Percentiles rank a stretch among this genome's conserved stretches.
phyloP scores from a whole-genome alignment of 2,888 invertebrate genomes.

The Nomada flava region DNA sequence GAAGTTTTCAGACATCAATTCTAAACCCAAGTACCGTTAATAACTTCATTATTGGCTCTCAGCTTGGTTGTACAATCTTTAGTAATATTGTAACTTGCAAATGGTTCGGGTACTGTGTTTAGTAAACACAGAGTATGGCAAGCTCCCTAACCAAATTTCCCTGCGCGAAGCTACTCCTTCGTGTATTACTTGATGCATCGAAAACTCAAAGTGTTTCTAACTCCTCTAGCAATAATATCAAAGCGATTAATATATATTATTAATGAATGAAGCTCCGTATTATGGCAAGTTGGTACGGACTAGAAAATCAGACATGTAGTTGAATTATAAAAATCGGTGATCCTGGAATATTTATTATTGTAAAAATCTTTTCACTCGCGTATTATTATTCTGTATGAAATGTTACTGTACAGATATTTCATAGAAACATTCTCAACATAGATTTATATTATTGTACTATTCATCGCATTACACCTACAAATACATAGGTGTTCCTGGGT shows the following conservation, averaged over 20 bases:
- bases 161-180: neutral
- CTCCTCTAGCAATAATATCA: neutral
- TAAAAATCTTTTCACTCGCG: too few relatives aligned
- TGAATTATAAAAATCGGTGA: too few relatives aligned
- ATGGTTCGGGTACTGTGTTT: neutral
- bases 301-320: neutral
- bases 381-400: too few relatives aligned
- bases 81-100: conserved; percentile 21
- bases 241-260: neutral
- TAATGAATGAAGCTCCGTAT: neutral
- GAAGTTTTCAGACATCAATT: neutral
- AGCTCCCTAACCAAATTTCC: conserved; percentile 4
- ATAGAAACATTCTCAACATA: too few relatives aligned
- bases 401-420: too few relatives aligned
- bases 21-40: neutral
- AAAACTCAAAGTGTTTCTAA: neutral
- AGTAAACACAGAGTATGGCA: conserved; percentile 3
- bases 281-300: too few relatives aligned
- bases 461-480: too few relatives aligned
- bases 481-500: too few relatives aligned
- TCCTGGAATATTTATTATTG: too few relatives aligned
- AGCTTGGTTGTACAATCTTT: neutral
- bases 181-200: conserved; percentile 5
- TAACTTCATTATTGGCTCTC: conserved; percentile 2
- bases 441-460: too few relatives aligned